Evolutionary conservation across 2,113 vertebrate genomes (phyloP).

Genomic region (Pterocles gutturalis): DNA sequence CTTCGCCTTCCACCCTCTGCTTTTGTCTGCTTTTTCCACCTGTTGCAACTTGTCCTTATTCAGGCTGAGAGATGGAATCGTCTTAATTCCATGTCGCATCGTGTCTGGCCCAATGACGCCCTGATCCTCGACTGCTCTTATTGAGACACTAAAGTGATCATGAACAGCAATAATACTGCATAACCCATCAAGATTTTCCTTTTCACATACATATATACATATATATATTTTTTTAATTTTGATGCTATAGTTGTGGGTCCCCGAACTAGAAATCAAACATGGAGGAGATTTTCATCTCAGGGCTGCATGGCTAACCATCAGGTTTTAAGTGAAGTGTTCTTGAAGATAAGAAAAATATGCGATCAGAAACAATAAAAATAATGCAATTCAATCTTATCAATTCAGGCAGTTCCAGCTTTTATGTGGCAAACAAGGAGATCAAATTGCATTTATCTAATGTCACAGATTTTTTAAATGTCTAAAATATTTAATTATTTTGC

Average conservation of each 20-base stretch:
- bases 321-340: slow-evolving; percentile 39
- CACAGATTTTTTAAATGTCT: slow-evolving; percentile 68
- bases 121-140: not conserved
- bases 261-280: not conserved
- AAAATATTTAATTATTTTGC: slow-evolving; percentile 73
- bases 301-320: not conserved
- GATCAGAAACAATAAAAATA: slow-evolving; percentile 61
- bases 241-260: not conserved
- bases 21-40: slow-evolving; percentile 41
- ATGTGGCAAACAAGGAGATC: slow-evolving; percentile 70
- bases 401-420: slow-evolving; percentile 69
- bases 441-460: slow-evolving; percentile 72
- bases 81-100: not conserved
- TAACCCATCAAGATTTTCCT: not conserved
- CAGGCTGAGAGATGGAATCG: not conserved
- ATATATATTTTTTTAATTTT: not conserved
- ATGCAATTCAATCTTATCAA: slow-evolving; percentile 68
- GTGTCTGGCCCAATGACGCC: not conserved
- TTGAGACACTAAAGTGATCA: not conserved
- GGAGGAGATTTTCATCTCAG: not conserved
- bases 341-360: slow-evolving; percentile 63
- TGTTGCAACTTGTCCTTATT: slow-evolving; percentile 47
- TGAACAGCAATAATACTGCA: not conserved
- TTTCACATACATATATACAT: fast-evolving
- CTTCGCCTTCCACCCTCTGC: slow-evolving; percentile 31